Evolutionary conservation across 2,113 vertebrate genomes (phyloP).

Genomic region (Pteropus alecto): DNA sequence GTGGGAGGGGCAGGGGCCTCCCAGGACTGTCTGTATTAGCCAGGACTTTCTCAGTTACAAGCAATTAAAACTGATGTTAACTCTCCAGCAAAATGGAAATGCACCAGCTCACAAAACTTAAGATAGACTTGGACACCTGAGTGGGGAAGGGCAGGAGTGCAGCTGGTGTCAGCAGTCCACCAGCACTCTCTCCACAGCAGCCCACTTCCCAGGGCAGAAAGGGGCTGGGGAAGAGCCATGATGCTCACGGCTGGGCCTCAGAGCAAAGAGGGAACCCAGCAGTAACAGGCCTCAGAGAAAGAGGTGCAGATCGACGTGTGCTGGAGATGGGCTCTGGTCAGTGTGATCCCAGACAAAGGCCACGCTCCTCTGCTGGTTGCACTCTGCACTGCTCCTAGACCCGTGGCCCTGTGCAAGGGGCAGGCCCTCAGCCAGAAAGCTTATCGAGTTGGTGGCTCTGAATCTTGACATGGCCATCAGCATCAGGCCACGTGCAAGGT

Average conservation of each 20-base stretch:
- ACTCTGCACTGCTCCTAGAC: background rate
- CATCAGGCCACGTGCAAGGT: background rate
- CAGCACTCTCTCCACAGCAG: too few relatives aligned
- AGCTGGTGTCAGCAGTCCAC: too few relatives aligned
- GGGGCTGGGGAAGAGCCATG: background rate
- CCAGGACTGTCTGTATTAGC: background rate
- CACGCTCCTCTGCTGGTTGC: background rate
- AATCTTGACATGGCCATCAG: background rate
- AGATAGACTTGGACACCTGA: too few relatives aligned
- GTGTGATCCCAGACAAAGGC: background rate
- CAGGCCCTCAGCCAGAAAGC: background rate
- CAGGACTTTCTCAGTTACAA: background rate
- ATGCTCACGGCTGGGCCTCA: background rate
- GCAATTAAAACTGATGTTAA: background rate
- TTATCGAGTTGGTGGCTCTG: background rate
- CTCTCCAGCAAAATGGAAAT: background rate
- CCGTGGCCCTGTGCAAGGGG: background rate
- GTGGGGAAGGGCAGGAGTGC: too few relatives aligned
- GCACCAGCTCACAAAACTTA: too few relatives aligned
- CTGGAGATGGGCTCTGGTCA: background rate
- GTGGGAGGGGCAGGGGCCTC: background rate
- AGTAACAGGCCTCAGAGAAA: background rate
- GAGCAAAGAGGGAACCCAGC: background rate
- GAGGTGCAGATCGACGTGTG: background rate
- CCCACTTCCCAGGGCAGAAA: background rate